Base-by-base conservation (phyloP, 2,113 vertebrate species). In the Taxidea taxus region DNA sequence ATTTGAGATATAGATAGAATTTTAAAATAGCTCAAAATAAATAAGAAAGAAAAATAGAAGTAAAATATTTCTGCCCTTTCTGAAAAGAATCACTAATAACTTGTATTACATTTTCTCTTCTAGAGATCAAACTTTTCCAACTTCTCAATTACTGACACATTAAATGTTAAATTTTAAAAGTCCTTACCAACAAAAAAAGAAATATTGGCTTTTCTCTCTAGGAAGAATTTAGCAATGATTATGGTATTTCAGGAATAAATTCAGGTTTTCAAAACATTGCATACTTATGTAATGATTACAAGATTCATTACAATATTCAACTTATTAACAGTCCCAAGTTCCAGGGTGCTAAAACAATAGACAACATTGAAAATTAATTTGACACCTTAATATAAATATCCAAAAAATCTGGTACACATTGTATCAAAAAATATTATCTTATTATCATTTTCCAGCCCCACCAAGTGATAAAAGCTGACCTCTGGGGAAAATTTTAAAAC, bases 361-460 rank as follows among this genome's bases (percentile, higher is more conserved):
- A 39, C 14, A 77, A 11, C 16, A 23, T 13, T 51, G 13, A 15
- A 68, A 29, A 12, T 42, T 1, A 39, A 58, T 51, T 8, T 31
- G 6, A n/a, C 29, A 4, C 4, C 15, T 74, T 44, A 12, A 1
- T 13, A 6, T 49, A 80, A 77, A 75, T 18, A 14, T 4, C 27
- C 5, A 34, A 31, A 6, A 81, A 12, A 74, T 47, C 13, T 13
- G 34, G 62, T 34, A 12, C 6, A 81, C 4, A 29, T 81, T 70
- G 4, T 27, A 64, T 64, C 23, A 58, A 31, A 39, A 31, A 4
- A 25, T 64, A 51, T 21, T 31, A 42, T 81, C 6, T 81, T 47
- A 0, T 39, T 47, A 0, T 39, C 31, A 49, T 18, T 23, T 4
- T 3, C 6, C 3, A 16, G 9, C 12, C 27, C 11, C 20, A 14